A percentile compares a stretch with the other conserved stretches of the same genome.
These are phyloP conservation scores for Aphrocallistes beatrix DNA, from an alignment of 37 sponge, comb jelly and placozoan species.

Conservation along the genomic window DNA sequence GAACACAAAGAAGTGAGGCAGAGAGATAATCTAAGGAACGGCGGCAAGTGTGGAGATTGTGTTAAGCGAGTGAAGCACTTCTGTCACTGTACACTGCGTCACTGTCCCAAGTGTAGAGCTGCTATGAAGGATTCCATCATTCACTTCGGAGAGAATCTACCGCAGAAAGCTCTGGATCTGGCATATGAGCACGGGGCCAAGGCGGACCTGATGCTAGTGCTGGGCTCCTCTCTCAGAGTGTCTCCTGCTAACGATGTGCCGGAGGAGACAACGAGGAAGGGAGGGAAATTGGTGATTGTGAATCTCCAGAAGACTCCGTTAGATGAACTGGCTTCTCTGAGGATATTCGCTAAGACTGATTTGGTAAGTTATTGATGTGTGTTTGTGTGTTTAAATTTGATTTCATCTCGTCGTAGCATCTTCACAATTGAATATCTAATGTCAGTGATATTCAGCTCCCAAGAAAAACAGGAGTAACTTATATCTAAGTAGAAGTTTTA, in stretches of 20 bases:
- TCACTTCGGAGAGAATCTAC: constrained; percentile 69
- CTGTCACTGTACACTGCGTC: not conserved
- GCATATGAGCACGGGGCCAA: constrained; percentile 43
- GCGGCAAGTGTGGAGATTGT: not conserved
- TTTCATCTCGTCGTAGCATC: not conserved
- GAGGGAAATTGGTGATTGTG: constrained; percentile 46
- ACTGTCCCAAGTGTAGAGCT: constrained; percentile 31
- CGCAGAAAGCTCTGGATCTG: constrained; percentile 38
- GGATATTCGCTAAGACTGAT: constrained; percentile 59
- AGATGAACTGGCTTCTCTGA: constrained; percentile 31
- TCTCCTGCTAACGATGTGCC: constrained; percentile 64
- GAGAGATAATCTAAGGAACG: not conserved
- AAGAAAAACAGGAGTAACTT: too few species aligned
- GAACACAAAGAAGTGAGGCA: not conserved
- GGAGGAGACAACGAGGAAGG: constrained; percentile 2
- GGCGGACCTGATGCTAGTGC: constrained; percentile 52
- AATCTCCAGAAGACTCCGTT: constrained; percentile 57
- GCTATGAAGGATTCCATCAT: constrained; percentile 45
- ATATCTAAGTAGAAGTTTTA: too few species aligned
- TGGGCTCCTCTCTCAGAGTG: constrained; percentile 67
- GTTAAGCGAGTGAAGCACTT: not conserved
- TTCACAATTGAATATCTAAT: not conserved
- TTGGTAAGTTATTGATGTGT: not conserved
- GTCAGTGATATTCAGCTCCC: not conserved
- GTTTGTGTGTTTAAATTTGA: not conserved